Percentiles rank a stretch among this genome's conserved stretches.
Conservation (phyloP, 2,113 vertebrate species). For the Phaetusa simplex region DNA sequence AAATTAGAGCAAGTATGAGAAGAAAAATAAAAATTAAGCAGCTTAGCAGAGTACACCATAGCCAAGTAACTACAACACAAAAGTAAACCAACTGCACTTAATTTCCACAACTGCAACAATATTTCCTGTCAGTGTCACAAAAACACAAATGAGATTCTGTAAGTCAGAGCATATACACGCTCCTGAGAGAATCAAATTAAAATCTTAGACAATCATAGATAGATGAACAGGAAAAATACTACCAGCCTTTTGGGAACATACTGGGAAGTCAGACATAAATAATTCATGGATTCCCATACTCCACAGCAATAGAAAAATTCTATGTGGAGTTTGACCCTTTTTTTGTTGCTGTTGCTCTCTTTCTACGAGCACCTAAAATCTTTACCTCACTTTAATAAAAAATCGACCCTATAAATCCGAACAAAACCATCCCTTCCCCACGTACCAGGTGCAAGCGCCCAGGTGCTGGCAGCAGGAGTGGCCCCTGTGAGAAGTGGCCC, state of each 20-base stretch:
- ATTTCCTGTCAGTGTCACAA: not conserved
- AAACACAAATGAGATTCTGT: not conserved
- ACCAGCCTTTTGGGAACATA: constrained; percentile 1
- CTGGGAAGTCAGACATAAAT: not conserved
- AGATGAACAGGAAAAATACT: constrained; percentile 20
- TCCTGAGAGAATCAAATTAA: constrained; percentile 20
- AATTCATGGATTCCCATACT: not conserved
- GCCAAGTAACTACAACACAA: not conserved
- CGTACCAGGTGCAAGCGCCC: accelerated
- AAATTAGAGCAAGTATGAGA: not conserved
- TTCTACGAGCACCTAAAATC: not conserved
- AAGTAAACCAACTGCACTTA: not conserved
- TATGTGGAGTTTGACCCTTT: not conserved
- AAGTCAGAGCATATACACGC: not conserved
- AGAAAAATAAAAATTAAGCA: not conserved
- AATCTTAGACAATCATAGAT: not conserved
- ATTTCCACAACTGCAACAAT: not conserved
- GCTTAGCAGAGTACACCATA: not conserved
- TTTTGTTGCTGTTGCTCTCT: not conserved
- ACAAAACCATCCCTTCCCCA: not conserved
- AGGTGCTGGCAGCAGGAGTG: accelerated
- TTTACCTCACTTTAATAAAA: not conserved
- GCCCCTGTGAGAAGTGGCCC: not conserved
- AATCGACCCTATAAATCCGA: not conserved
- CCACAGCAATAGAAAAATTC: not conserved